Conservation (phyloP, 1,140 invertebrate species). For the Parasteatoda tepidariorum region DNA sequence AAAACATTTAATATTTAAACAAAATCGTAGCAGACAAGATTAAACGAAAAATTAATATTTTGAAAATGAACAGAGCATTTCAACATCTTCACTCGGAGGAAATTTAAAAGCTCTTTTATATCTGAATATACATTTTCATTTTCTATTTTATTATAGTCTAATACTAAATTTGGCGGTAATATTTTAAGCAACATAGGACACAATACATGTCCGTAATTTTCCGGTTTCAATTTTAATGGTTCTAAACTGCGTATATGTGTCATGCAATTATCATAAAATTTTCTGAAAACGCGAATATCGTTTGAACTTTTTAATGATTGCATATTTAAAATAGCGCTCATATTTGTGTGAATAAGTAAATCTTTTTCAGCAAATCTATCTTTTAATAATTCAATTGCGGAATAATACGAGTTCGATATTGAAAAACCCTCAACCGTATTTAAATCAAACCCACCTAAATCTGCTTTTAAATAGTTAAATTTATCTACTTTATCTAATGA, state of each 20-base stretch:
- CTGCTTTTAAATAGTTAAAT: conserved; percentile 7
- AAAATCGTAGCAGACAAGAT: too few species aligned
- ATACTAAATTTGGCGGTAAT: background rate
- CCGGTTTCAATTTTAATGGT: background rate
- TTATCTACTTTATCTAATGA: background rate
- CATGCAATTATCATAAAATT: background rate
- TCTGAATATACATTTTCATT: background rate
- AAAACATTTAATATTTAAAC: too few species aligned
- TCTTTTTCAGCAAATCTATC: background rate
- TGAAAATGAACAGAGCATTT: too few species aligned
- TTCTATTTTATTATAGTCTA: too few species aligned
- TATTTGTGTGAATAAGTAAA: background rate
- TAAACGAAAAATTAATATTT: too few species aligned
- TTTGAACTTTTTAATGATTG: background rate
- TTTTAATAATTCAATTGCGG: background rate
- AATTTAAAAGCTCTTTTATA: background rate
- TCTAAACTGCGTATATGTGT: conserved; percentile 15
- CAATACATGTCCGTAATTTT: background rate
- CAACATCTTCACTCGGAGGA: too few species aligned
- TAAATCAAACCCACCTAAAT: background rate
- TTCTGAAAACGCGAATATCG: background rate
- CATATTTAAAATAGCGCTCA: conserved; percentile 3
- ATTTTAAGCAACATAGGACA: background rate
- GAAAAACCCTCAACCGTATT: background rate
- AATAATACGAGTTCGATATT: background rate